Evolutionary conservation across 2,113 vertebrate species (phyloP).

Genomic region (Toxostoma redivivum): DNA sequence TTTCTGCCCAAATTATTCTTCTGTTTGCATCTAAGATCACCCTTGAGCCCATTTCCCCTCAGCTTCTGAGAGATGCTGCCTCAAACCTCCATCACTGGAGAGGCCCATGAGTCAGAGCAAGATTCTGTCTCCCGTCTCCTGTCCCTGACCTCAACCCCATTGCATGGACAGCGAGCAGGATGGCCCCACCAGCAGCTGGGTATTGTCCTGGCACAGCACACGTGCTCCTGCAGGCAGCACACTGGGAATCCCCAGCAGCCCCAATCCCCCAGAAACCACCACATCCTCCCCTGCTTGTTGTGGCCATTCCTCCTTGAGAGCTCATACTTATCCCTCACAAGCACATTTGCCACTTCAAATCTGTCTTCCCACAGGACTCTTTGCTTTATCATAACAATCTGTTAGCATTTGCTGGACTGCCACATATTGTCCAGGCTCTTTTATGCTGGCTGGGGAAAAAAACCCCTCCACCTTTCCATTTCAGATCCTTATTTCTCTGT

Average conservation of each 20-base stretch:
- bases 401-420: conserved; percentile 12
- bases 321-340: conserved; percentile 35
- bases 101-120: background rate
- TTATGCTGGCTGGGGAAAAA: background rate
- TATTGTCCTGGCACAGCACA: background rate
- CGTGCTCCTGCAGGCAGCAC: background rate
- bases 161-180: background rate
- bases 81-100: background rate
- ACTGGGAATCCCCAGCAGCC: background rate
- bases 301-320: conserved; percentile 19
- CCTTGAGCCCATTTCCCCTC: background rate
- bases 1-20: background rate
- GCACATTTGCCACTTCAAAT: conserved; percentile 38
- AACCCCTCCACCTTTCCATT: background rate
- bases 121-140: background rate
- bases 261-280: conserved; percentile 40
- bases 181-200: background rate
- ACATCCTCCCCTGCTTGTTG: conserved; percentile 6
- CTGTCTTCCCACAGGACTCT: conserved; percentile 6
- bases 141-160: background rate
- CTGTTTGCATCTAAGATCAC: background rate
- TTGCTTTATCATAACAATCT: conserved; percentile 52
- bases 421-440: background rate
- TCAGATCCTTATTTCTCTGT: background rate
- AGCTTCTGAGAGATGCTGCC: background rate